phyloP scores from a whole-genome alignment of 2,888 invertebrate species.

The Stenodera caucasica region DNA sequence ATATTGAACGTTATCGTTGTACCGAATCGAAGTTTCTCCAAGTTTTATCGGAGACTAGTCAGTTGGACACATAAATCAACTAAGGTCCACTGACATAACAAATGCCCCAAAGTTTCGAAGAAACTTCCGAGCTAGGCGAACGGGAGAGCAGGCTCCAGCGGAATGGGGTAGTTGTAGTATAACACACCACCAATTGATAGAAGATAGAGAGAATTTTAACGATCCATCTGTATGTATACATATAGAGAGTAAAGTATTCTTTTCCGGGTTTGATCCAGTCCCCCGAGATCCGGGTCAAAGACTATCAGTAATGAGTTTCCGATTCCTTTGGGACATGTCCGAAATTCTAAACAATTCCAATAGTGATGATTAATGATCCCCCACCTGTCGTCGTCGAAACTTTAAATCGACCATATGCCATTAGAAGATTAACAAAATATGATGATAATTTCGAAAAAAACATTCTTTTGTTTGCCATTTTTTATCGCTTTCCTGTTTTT shows the following conservation, averaged over 20 bases:
- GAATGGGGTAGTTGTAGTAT: not conserved
- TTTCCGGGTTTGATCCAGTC: conserved; percentile 49
- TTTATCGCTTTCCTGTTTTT: not conserved
- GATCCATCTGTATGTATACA: not conserved
- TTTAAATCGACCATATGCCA: not conserved
- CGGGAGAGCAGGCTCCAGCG: not conserved
- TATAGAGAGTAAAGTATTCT: conserved; percentile 20
- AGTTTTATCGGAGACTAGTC: conserved; percentile 51
- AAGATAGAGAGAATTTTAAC: not conserved
- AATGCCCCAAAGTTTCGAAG: conserved; percentile 47
- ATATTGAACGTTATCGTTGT: conserved; percentile 35
- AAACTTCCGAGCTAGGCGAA: not conserved
- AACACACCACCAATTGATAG: not conserved
- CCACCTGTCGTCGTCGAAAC: not conserved
- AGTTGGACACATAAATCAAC: conserved; percentile 51
- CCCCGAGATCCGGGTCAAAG: conserved; percentile 53
- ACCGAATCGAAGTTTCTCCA: conserved; percentile 43
- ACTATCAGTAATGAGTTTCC: conserved; percentile 56
- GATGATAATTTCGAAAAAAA: not conserved
- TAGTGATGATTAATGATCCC: not conserved
- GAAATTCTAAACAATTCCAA: conserved; percentile 8
- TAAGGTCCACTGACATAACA: conserved; percentile 53
- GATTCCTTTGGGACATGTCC: conserved; percentile 49
- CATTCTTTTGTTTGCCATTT: not conserved
- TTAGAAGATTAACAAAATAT: not conserved